A percentile compares a stretch with the other conserved stretches of the same genome.
phyloP scores from a whole-genome alignment of 2,797 vertebrate genomes.

The Pagetopsis macropterus region DNA sequence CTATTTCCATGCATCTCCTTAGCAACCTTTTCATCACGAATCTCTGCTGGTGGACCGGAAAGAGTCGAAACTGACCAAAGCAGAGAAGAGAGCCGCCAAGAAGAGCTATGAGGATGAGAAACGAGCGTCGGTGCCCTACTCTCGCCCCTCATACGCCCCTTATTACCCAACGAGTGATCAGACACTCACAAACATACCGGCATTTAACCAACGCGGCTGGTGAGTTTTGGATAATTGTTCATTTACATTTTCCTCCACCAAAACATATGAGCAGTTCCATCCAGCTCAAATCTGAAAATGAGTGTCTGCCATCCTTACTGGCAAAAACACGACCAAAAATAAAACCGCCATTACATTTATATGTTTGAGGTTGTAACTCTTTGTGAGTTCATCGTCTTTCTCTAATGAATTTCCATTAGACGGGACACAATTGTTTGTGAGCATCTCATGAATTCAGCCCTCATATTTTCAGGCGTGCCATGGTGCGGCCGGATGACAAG shows the following conservation, averaged over 20 bases:
- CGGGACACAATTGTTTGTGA: not conserved
- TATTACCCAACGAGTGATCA: slow-evolving; percentile 97
- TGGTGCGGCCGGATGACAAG: slow-evolving; percentile 92
- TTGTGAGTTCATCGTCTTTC: not conserved
- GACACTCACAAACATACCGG: slow-evolving; percentile 91
- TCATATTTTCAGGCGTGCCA: slow-evolving; percentile 85
- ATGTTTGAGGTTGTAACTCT: not conserved
- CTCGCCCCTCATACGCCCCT: slow-evolving; percentile 95
- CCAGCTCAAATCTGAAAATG: not conserved
- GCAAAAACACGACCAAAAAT: not conserved
- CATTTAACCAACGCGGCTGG: slow-evolving; percentile 95
- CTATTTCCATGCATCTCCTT: slow-evolving; percentile 25
- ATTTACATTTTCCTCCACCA: not conserved
- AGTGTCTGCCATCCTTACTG: not conserved
- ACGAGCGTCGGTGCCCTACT: slow-evolving; percentile 95
- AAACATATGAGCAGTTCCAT: not conserved
- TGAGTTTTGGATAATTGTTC: slow-evolving; percentile 39
- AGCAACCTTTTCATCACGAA: slow-evolving; percentile 98
- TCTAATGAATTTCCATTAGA: not conserved
- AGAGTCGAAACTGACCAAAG: slow-evolving; percentile 97
- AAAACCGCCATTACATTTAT: not conserved
- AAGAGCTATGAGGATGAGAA: slow-evolving; percentile 99
- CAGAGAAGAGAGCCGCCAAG: slow-evolving; percentile 98
- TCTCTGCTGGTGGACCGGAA: slow-evolving; percentile 96
- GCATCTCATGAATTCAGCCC: slow-evolving; percentile 15